Conservation (phyloP, 2,888 invertebrate species). For the Thera obeliscata region DNA sequence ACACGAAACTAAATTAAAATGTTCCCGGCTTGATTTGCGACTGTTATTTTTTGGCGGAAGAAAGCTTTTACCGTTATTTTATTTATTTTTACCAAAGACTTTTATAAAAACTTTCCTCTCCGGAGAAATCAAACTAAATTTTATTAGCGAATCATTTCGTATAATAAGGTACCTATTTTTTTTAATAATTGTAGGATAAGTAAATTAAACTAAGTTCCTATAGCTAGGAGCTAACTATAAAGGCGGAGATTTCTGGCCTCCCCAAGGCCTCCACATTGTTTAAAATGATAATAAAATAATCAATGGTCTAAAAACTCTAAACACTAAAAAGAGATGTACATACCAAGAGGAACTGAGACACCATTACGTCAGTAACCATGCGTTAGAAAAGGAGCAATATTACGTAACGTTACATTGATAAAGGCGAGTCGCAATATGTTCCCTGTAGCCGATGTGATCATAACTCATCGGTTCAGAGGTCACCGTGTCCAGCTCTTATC, state of each 20-base stretch:
- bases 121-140: background rate
- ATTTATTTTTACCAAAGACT: slow-evolving; percentile 10
- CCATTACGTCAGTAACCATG: background rate
- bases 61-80: slow-evolving; percentile 30
- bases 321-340: too few relatives aligned
- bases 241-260: too few relatives aligned
- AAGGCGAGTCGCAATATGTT: slow-evolving; percentile 9
- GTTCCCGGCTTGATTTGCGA: slow-evolving; percentile 37
- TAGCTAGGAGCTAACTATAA: too few relatives aligned
- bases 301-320: too few relatives aligned
- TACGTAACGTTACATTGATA: background rate
- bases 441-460: slow-evolving; percentile 8
- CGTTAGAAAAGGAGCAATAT: background rate
- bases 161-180: background rate
- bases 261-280: too few relatives aligned
- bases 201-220: too few relatives aligned
- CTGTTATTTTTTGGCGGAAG: slow-evolving; percentile 32
- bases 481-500: slow-evolving; percentile 17
- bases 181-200: too few relatives aligned
- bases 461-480: slow-evolving; percentile 15
- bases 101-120: slow-evolving; percentile 1
- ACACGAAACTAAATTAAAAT: slow-evolving; percentile 42
- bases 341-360: background rate
- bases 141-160: background rate
- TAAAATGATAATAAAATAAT: too few relatives aligned